Evolutionary conservation across 2,797 vertebrate species (phyloP), one percentile per base, ranked within the genome.

Genomic region (Pelochelys cantorii): DNA sequence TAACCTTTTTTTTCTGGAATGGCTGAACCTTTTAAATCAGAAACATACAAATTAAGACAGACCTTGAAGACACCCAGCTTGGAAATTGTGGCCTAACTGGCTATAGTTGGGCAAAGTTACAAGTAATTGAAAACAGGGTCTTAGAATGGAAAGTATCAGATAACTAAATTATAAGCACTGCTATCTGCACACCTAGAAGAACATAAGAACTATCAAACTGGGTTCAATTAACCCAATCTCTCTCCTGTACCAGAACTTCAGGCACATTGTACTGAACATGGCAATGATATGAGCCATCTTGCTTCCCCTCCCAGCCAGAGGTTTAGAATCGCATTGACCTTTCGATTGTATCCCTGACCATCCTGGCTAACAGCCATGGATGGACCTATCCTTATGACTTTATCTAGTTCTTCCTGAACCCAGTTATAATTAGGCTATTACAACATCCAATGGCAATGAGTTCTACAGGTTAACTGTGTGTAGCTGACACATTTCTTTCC

Each of bases 51-150:
- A 54, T 5, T 31, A 29, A n/a, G 7, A 31, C 60, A 65, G 31
- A n/a, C 31, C 14, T 15, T n/a, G 62, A 79, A 55, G 82, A 60
- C 0, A 0, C 48, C 86, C 23, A 85, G 94, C 92, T 82, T 34
- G 91, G 93, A 93, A 96, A 82, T 68, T n/a, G 81, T 23, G 92
- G 85, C 84, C 95, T 60, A 27, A 11, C 77, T 87, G 29, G 2
- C 4, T 77, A 80, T n/a, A 78, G 81, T 54, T 93, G 56, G 37
- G 62, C 15, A n/a, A 71, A 81, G 48, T 56, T 88, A 54, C 65
- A 87, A 94, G 81, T 57, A 93, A 90, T 74, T 86, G 87, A 80
- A 83, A 90, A 23, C 1, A 27, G 17, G 87, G 31, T 18, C 62
- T 68, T 68, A 34, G 31, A 68, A 34, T 68, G 31, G 31, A 68